Base-by-base conservation (phyloP, 2,113 vertebrate species). In the Phaethornis superciliosus region DNA sequence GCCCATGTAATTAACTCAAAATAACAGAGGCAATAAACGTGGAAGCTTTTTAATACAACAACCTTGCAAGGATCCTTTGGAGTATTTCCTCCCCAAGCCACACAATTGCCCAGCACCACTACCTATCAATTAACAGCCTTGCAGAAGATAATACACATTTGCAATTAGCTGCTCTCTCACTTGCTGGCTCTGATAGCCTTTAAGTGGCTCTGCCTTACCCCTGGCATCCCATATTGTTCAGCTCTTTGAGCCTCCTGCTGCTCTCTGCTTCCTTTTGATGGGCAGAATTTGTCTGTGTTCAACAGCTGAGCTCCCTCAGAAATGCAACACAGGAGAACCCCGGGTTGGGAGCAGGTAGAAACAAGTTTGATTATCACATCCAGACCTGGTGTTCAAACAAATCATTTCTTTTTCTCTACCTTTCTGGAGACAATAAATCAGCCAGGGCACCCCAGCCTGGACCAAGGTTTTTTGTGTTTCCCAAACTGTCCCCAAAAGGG, bases 1-100 rank as follows among this genome's bases (percentile, higher is more conserved):
- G 1, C 47, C 63, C 9, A 9, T 87, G 94, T 87, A 93, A 96
- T 96, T 90, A 94, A 90, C 94, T 96, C 46, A 3, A 15, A 94
- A 51, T 93, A 92, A 90, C 82, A 90, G 76, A 72, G 68, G 71
- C 83, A 79, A 64, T 77, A 93, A 93, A 85, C 3, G 74, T n/a
- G 54, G 81, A 81, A 81, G 83, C 78, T 92, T 82, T 89, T 91
- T 71, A 81, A 88, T 93, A 92, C 78, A 89, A 84, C 75, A 93
- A 89, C 72, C 85, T 71, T 60, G 49, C 2, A 63, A 37, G 44
- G 46, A 56, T 68, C 12, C 1, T 18, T 70, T 60, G 46, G 72
- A 78, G 44, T 6, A 3, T 64, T 54, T 27, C 35, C 60, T 70
- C 64, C 80, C 65, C 33, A 11, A n/a, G 11, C 19, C 54, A 20